Base-by-base conservation (phyloP, 2,113 vertebrate genomes). In the Passer domesticus region DNA sequence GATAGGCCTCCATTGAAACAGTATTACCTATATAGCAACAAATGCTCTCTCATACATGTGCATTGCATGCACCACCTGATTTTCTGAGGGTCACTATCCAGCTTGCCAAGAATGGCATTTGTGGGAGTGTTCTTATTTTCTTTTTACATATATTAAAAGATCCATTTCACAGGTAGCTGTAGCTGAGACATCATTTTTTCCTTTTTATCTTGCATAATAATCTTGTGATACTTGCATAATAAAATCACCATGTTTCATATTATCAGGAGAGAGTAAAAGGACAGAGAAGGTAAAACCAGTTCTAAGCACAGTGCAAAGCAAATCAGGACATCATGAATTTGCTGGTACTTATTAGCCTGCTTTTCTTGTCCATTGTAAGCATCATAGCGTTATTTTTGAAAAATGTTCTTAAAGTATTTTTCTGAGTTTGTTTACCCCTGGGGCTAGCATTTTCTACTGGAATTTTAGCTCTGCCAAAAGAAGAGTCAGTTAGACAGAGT, bases 391-490 rank as follows among this genome's bases (percentile, higher is more conserved):
- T 95, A 93, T 92, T 96, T 81, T 92, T 96, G 79, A 95, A 94
- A 94, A 96, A 95, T 82, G 63, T 66, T 96, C 93, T 70, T 90
- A 82, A 96, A 95, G 68, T 63, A 77, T 94, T 83, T 94, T 89
- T 75, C 92, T 76, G 81, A 90, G 58, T 89, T 90, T 97, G 94
- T 97, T 97, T 97, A 97, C 56, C 94, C 89, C 94, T 90, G 86
- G 82, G 94, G 95, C 92, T 82, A 84, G 76, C 91, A 96, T 92
- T 97, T 94, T 77, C 77, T 82, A 74, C 79, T 94, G 80, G 75
- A 84, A 94, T 93, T 97, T 96, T 70, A 93, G 63, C 87, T 92
- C 60, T 96, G 86, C 88, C 92, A 95, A 78, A 78, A 87, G 77
- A 84, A 96, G 58, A 96, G 67, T 76, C 84, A 92, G 92, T 76